A percentile compares a stretch with the other conserved stretches of the same genome.
Conservation (phyloP, 2,888 invertebrate species). For the Corbicula japonica region DNA sequence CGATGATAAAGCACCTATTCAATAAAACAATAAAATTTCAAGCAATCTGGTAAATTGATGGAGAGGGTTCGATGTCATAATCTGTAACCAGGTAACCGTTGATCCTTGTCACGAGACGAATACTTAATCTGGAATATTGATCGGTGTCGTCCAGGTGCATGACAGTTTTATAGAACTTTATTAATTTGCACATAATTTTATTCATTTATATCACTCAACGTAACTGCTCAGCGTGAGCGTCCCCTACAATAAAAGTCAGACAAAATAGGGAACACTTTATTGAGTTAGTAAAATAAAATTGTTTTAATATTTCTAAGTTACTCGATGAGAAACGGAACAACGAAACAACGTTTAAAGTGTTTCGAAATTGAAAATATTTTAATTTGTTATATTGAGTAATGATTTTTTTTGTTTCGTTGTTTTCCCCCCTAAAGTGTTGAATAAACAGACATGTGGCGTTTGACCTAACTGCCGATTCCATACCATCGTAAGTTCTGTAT, state of each 20-base stretch:
- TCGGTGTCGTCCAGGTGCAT: slow-evolving; percentile 60
- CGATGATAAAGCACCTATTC: slow-evolving; percentile 58
- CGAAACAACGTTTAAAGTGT: slow-evolving; percentile 5
- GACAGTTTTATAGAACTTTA: slow-evolving; percentile 65
- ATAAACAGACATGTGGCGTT: slow-evolving; percentile 3
- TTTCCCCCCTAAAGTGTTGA: neutral
- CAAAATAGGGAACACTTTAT: slow-evolving; percentile 6
- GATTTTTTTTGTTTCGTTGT: neutral
- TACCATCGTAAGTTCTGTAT: no score
- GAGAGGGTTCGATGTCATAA: slow-evolving; percentile 55
- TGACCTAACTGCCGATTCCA: no score
- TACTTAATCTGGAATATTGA: slow-evolving; percentile 60
- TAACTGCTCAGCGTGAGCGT: slow-evolving; percentile 23
- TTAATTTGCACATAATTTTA: slow-evolving; percentile 61
- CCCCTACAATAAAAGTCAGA: neutral
- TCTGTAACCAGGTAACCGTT: slow-evolving; percentile 62
- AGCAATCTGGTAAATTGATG: slow-evolving; percentile 61
- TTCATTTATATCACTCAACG: slow-evolving; percentile 52
- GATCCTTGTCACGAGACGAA: slow-evolving; percentile 56
- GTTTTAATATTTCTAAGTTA: neutral
- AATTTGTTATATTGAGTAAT: slow-evolving; percentile 13
- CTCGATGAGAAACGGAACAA: neutral
- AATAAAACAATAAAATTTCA: slow-evolving; percentile 65
- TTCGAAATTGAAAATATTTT: slow-evolving; percentile 2
- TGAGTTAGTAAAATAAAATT: slow-evolving; percentile 2